Evolutionary conservation across 2,888 invertebrate genomes (phyloP), one percentile per base, ranked within the genome.

Genomic region (Synergus laeviventris): DNA sequence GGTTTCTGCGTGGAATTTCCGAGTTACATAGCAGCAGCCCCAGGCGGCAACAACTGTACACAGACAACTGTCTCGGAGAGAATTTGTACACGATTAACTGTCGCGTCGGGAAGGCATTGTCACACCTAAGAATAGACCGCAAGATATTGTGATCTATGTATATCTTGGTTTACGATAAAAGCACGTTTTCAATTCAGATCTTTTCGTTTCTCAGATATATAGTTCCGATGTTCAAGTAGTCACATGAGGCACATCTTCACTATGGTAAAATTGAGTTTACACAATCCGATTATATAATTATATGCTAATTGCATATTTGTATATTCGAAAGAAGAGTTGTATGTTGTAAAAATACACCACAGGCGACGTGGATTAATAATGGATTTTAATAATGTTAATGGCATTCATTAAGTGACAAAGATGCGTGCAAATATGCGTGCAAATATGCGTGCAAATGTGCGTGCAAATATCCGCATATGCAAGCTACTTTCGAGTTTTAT

Each of bases 341-440:
- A n/a, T n/a, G n/a, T n/a, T n/a, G n/a, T n/a, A n/a, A n/a, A n/a
- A n/a, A n/a, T n/a, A n/a, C n/a, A n/a, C 24, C 18, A 59, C 16
- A 8, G 4, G 1, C 5, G 12, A 59, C 5, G 31, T 21, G 18
- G 18, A 59, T 14, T 59, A 14, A 14, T 2, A 24, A 12, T 75
- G 74, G 74, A 70, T 77, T 74, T 54, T 81, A 80, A 78, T 82
- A 82, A 84, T 80, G 81, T 83, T 84, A 83, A 84, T 81, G 76
- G 79, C 81, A 74, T 74, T 84, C 83, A 79, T 84, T 83, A 83
- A 81, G 81, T 73, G 75, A 79, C 81, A 73, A 75, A 73, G 75
- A 60, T 75, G 73, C 73, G 74, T 73, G 38, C 74, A 74, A 73
- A 62, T 74, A 60, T 76, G 74, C 70, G 75, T n/a, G n/a, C 81